Evolutionary conservation across 2,113 vertebrate species (phyloP), one percentile per base, ranked within the genome.

Genomic region (Scytalopus superciliaris): DNA sequence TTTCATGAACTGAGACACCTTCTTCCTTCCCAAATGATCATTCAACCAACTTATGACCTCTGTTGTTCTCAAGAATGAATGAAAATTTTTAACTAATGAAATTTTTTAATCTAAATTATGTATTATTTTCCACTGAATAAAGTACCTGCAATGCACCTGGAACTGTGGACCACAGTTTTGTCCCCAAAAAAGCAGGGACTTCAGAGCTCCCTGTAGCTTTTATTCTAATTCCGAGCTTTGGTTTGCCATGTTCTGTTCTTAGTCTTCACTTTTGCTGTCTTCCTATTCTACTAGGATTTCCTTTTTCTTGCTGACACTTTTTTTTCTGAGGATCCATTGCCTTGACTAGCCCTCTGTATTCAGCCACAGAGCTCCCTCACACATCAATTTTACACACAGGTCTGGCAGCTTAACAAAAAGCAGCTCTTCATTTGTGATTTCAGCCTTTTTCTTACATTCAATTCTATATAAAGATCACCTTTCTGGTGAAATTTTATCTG

Each of bases 371-470:
- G 5, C 14, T 76, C 14, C 33, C 10, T 40, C 44, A 63, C 5
- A 40, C 4, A 5, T 4, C 6, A 59, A 3, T 42, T 64, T 84
- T 56, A 25, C 17, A 19, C 2, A 4, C 1, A 6, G 8, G 35
- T 10, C 7, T 76, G 21, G 9, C 14, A 73, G 12, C 21, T n/a
- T n/a, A 45, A 66, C 7, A 55, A 23, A 44, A 53, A 14, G 1
- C 12, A 63, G 10, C 0, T 89, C 67, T 79, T 56, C 2, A 19
- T 50, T 73, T 75, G 3, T 22, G 50, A 33, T 52, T 87, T 72
- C 2, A 4, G 2, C 5, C 5, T 59, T 87, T 82, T 50, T 45
- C 33, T 66, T 83, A 22, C 19, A 50, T 83, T 76, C 78, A 80
- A 12, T 67, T 82, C 42, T 33, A 12, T 14, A 55, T 37, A 87